phyloP scores from a whole-genome alignment of 2,113 vertebrate species.

The Aptenodytes forsteri region DNA sequence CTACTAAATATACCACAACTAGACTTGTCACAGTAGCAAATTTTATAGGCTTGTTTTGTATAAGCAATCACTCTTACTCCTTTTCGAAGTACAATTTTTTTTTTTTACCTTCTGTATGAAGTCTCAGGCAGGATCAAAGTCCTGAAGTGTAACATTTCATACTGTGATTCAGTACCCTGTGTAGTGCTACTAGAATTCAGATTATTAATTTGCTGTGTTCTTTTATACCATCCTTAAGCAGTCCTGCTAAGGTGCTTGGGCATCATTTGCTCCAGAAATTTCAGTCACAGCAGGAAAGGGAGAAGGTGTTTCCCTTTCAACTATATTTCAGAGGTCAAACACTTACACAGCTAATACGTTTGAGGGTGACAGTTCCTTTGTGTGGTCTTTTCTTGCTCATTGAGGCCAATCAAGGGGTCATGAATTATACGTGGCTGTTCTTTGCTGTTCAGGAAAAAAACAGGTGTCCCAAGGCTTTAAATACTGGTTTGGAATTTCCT shows the following conservation, averaged over 20 bases:
- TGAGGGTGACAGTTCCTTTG: background rate
- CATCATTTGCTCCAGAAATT: background rate
- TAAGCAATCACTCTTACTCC: background rate
- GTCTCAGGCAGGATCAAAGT: background rate
- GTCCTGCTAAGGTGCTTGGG: background rate
- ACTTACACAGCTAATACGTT: background rate
- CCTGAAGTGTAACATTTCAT: background rate
- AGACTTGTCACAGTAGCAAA: conserved; percentile 5
- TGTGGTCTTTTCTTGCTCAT: background rate
- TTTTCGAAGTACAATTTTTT: background rate
- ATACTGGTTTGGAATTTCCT: background rate
- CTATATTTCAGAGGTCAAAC: background rate
- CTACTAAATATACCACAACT: conserved; percentile 5
- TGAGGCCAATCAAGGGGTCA: background rate
- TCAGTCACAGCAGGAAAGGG: background rate
- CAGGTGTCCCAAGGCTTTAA: background rate
- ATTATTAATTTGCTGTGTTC: background rate
- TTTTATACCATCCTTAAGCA: background rate
- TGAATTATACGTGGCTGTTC: background rate
- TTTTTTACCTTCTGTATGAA: background rate
- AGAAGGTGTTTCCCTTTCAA: background rate
- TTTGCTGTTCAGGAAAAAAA: background rate
- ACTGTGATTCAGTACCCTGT: background rate
- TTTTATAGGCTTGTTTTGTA: conserved; percentile 32
- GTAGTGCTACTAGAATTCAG: background rate